Conservation (phyloP, 2,797 vertebrate genomes). For the Zalophus californianus region DNA sequence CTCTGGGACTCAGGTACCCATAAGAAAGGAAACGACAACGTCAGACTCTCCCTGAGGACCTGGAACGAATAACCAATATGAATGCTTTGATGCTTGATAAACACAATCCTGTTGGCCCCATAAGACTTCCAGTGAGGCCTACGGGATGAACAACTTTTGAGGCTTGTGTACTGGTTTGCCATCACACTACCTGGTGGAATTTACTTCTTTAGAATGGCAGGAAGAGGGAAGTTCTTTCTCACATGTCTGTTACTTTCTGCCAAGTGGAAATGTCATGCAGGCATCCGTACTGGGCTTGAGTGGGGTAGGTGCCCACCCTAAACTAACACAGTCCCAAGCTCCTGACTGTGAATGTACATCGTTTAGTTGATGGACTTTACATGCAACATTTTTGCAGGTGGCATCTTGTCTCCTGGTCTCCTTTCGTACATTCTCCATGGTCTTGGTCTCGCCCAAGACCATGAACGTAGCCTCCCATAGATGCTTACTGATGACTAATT, state of each 20-base stretch:
- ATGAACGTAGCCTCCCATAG: background rate
- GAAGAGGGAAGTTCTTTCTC: background rate
- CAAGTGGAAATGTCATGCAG: background rate
- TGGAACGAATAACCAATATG: background rate
- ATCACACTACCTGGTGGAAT: background rate
- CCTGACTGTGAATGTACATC: fast-evolving
- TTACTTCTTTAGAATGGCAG: background rate
- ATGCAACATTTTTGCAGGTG: background rate
- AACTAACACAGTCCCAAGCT: background rate
- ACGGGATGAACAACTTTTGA: background rate
- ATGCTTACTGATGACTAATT: background rate
- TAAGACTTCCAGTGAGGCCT: background rate
- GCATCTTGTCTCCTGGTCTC: background rate
- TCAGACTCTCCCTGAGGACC: background rate
- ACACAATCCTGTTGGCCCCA: background rate
- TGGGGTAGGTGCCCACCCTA: fast-evolving
- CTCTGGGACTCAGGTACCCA: background rate
- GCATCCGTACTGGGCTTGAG: background rate
- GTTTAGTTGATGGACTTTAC: background rate
- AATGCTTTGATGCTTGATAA: background rate
- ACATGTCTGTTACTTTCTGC: background rate
- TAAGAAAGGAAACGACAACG: background rate
- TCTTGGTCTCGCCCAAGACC: background rate
- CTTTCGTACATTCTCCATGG: background rate
- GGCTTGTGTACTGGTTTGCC: too few relatives aligned